Conservation (phyloP, 2,113 vertebrate species). For the Cettia cetti region DNA sequence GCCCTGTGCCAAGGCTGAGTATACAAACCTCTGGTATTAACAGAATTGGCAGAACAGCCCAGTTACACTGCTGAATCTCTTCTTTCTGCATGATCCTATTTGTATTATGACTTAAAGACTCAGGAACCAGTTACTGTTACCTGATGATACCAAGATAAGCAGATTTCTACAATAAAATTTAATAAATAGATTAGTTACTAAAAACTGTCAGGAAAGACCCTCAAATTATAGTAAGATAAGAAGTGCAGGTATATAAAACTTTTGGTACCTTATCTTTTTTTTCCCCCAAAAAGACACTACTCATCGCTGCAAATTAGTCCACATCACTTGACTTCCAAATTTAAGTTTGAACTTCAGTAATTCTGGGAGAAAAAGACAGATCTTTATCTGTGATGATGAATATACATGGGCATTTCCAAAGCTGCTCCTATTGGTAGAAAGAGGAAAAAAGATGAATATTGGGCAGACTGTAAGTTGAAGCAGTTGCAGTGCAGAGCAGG, state of each 20-base stretch:
- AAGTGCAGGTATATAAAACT: neutral
- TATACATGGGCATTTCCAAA: neutral
- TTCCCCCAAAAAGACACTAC: neutral
- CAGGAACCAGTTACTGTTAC: neutral
- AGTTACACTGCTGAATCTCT: neutral
- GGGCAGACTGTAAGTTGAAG: neutral
- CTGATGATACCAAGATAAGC: neutral
- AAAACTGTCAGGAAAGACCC: neutral
- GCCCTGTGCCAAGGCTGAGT: neutral
- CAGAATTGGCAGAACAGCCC: neutral
- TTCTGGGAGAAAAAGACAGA: neutral
- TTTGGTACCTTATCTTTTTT: neutral
- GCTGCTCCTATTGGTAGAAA: neutral
- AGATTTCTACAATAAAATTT: neutral
- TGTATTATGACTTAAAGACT: neutral
- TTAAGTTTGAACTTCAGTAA: neutral
- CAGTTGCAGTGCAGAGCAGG: neutral
- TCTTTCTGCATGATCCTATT: neutral
- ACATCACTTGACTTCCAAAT: neutral
- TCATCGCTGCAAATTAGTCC: neutral
- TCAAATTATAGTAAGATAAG: neutral
- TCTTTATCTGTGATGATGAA: neutral
- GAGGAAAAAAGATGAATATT: neutral
- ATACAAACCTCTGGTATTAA: neutral
- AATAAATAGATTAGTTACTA: neutral